These are phyloP conservation scores for Epinotia demarniana DNA, from an alignment of 2,888 invertebrate species.

Conservation along the genomic window DNA sequence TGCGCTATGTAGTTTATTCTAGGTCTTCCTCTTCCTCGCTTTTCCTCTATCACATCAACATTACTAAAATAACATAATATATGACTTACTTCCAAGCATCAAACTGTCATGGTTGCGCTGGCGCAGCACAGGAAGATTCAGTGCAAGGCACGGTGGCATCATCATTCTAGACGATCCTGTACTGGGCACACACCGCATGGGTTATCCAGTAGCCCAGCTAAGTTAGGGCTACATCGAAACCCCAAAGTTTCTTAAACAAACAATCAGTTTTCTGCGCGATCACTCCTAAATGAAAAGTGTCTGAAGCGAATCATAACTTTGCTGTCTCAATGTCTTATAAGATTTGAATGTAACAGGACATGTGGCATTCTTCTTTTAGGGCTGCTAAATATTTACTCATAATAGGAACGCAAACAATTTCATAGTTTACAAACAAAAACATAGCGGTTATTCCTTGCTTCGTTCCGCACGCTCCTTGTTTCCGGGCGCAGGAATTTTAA, in stretches of 20 bases:
- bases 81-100: too few species aligned
- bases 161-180: not conserved
- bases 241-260: conserved; percentile 25
- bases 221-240: not conserved
- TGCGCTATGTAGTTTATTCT: too few species aligned
- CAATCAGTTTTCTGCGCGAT: not conserved
- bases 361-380: not conserved
- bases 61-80: too few species aligned
- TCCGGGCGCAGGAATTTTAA: conserved; percentile 76
- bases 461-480: conserved; percentile 71
- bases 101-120: too few species aligned
- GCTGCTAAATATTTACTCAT: conserved; percentile 34
- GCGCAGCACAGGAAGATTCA: too few species aligned
- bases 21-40: too few species aligned
- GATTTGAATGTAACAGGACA: not conserved
- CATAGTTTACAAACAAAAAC: conserved; percentile 64
- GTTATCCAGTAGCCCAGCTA: too few species aligned
- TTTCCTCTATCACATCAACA: too few species aligned
- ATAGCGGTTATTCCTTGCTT: conserved; percentile 59
- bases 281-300: conserved; percentile 6
- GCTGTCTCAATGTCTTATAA: not conserved
- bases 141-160: too few species aligned
- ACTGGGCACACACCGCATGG: too few species aligned
- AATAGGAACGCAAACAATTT: conserved; percentile 62
- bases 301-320: not conserved